Evolutionary conservation across 2,888 invertebrate genomes (phyloP).

Genomic region (Agrotis puta): DNA sequence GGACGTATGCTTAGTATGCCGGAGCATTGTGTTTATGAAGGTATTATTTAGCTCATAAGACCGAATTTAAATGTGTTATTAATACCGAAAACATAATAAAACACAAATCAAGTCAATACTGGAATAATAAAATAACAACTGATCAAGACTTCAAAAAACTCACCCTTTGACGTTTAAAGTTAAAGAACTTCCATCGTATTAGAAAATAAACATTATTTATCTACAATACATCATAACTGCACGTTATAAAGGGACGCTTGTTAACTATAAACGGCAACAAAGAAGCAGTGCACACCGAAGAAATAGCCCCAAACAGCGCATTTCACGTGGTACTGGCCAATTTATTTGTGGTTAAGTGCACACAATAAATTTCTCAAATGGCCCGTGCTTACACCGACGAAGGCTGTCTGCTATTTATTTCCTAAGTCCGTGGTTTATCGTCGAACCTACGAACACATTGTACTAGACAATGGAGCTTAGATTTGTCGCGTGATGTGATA

Average conservation of each 20-base stretch:
- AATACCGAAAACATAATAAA: not conserved
- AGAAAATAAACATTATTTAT: slow-evolving; percentile 48
- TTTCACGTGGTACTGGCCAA: slow-evolving; percentile 85
- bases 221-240: slow-evolving; percentile 49
- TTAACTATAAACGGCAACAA: slow-evolving; percentile 68
- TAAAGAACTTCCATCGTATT: slow-evolving; percentile 39
- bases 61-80: not conserved
- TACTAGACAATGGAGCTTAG: slow-evolving; percentile 80
- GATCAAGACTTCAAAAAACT: slow-evolving; percentile 1
- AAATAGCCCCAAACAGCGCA: slow-evolving; percentile 73
- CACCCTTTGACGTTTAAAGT: slow-evolving; percentile 8
- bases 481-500: slow-evolving; percentile 82
- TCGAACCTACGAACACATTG: slow-evolving; percentile 80
- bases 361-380: slow-evolving; percentile 90
- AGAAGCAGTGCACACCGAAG: slow-evolving; percentile 70
- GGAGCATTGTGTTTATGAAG: not conserved
- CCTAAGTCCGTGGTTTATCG: slow-evolving; percentile 83
- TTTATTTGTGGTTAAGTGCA: slow-evolving; percentile 90
- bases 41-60: not conserved
- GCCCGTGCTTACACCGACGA: slow-evolving; percentile 86
- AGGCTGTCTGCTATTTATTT: slow-evolving; percentile 89
- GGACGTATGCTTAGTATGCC: slow-evolving; percentile 9
- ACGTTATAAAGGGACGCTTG: slow-evolving; percentile 62
- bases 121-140: slow-evolving; percentile 20
- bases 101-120: slow-evolving; percentile 9